Evolutionary conservation across 2,113 vertebrate species (phyloP).

Genomic region (Haemorhous mexicanus): DNA sequence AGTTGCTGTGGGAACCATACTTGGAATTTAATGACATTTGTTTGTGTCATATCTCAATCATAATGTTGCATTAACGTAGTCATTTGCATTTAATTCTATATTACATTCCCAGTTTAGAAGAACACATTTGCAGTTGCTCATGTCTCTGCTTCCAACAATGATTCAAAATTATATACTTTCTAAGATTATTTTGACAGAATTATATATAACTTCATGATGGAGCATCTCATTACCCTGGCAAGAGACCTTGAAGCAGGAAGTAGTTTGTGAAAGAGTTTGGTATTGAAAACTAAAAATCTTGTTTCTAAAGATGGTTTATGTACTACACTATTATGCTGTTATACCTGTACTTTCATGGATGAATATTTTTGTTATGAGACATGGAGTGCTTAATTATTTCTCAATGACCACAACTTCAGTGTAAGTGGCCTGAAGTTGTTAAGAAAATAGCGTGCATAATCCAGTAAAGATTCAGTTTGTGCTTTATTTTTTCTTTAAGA

Average conservation of each 20-base stretch:
- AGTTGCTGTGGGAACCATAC: constrained; percentile 47
- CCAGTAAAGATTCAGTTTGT: neutral
- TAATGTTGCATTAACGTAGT: constrained; percentile 31
- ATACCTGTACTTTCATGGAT: neutral
- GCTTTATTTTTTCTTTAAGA: neutral
- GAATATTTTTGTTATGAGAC: neutral
- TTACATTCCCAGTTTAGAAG: constrained; percentile 48
- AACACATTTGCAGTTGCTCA: constrained; percentile 33
- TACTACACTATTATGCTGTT: neutral
- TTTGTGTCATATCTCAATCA: constrained; percentile 61
- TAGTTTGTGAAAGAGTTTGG: neutral
- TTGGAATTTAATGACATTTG: constrained; percentile 55
- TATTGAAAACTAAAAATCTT: neutral
- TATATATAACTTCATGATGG: constrained; percentile 30
- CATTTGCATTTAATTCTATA: constrained; percentile 66
- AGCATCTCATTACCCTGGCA: constrained; percentile 46
- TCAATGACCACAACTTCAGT: neutral
- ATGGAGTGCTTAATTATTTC: neutral
- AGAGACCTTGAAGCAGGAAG: constrained; percentile 32
- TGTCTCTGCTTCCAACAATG: constrained; percentile 21
- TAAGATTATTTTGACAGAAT: constrained; percentile 51
- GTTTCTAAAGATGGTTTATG: neutral
- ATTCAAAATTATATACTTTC: constrained; percentile 45
- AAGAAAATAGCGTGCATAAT: neutral
- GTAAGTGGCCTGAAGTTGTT: neutral